Base-by-base conservation (phyloP, 64 coral and sea anemone species). In the Montipora capricornis region DNA sequence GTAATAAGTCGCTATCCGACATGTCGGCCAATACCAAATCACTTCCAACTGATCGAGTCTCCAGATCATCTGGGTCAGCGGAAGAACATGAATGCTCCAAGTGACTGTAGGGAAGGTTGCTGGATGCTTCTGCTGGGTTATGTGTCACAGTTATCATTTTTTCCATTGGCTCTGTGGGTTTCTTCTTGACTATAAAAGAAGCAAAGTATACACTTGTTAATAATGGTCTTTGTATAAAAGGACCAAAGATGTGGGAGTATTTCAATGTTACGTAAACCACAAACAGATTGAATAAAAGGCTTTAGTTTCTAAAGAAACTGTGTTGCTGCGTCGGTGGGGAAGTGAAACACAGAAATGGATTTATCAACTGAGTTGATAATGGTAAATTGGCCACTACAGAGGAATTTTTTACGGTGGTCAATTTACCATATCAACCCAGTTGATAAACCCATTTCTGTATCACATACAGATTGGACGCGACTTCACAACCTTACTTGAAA, bases 1-100 rank as follows among this genome's bases (percentile, higher is more conserved):
- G 16, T 86, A 86, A 71, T 17, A 86, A 73, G 68, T 86, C 82
- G 12, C 82, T 86, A 73, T 86, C 82, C 67, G 82, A 86, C 82
- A 86, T 51, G 19, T 86, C 82, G 5, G 82, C 82, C 16, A 86
- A 71, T 46, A 86, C 82, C 82, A 86, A 49, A 9, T 86, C 82
- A 22, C 82, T 70, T 50, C 82, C 82, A 17, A 73, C 26, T 70
- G 82, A 70, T 44, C 2, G 53, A 16, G 59, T 67, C 14, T 86
- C 82, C 46, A 52, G 3, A 9, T 73, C 82, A 48, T 86, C 46
- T 8, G 24, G 4, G 80, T 66, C 80, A 82, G 80, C 55, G 80
- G 80, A 62, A 62, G 10, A 11, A 9, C 22, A 44, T 44, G 80
- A 45, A 50, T 47, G 45, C 44, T 73, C 47, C 66, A 86, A 86